These are phyloP conservation scores for Helogale parvula DNA, from an alignment of 2,113 vertebrate species.

Conservation along the genomic window DNA sequence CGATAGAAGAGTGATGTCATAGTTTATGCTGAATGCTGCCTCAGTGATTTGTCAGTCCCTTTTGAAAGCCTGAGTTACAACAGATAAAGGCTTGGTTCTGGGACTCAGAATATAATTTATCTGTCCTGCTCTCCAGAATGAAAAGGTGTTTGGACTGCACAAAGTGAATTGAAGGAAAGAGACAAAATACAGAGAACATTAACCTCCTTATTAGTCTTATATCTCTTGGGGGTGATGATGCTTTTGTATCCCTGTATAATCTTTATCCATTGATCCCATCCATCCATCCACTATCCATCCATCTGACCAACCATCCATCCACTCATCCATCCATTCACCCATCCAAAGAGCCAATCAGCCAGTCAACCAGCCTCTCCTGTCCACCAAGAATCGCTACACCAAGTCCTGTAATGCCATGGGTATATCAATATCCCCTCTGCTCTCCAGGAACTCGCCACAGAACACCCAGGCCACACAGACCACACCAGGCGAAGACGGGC, in stretches of 20 bases:
- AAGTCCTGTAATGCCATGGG: fast-evolving
- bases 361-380: background rate
- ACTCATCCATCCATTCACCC: background rate
- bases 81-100: fast-evolving
- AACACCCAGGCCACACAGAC: fast-evolving
- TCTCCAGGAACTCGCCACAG: fast-evolving
- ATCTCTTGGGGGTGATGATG: background rate
- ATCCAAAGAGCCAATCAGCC: too few relatives aligned
- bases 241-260: background rate
- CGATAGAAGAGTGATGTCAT: fast-evolving
- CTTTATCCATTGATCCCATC: background rate
- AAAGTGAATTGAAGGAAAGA: background rate
- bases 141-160: background rate
- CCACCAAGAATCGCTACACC: fast-evolving
- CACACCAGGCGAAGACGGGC: too few relatives aligned
- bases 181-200: background rate
- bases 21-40: background rate
- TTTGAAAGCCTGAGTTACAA: background rate
- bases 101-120: too few relatives aligned
- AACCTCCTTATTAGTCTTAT: background rate
- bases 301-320: too few relatives aligned
- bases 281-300: too few relatives aligned
- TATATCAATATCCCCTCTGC: fast-evolving
- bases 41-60: fast-evolving
- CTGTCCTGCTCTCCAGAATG: background rate